Base-by-base conservation (phyloP, 2,888 invertebrate genomes). In the Phyto melanocephala region DNA sequence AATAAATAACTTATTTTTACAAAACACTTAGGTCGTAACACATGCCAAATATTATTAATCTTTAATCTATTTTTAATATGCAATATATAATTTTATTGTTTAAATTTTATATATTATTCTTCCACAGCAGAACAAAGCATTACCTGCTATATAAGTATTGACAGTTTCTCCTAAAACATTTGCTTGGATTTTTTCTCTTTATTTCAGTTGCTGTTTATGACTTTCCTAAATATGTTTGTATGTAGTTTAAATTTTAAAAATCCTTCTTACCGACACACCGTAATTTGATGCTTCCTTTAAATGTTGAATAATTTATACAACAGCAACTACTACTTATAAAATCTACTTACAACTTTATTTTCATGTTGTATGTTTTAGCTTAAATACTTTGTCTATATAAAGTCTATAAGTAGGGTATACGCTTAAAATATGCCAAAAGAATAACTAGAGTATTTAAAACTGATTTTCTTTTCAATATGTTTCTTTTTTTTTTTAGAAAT, bases 221-320 rank as follows among this genome's bases (percentile, higher is more conserved):
- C 17, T 47, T 47, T 35, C n/a, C 20, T 47, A 13, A 42, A 28
- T 37, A 17, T 11, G 10, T 58, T 37, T 17, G 3, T 15, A 35
- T 58, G 10, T 58, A 37, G 35, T 42, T 75, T 10, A 24, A 37
- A 33, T 28, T 68, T 52, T 33, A 33, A 28, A 65, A 28, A 20
- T 20, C 52, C 20, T 62, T 71, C 54, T 60, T 50, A 45, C 65
- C 71, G 24, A 35, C 65, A 68, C n/a, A 28, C 7, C 40, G 60
- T 72, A 77, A 81, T 76, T 67, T 76, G 60, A 76, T 65, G 60
- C 67, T 81, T 81, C 81, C 81, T 67, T 71, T 72, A 68, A 65
- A 77, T 67, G 52, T 62, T 79, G 72, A 72, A 77, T 77, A 81
- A 72, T 67, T 77, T 77, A 77, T 54, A 45, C 17, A 24, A 60